Base-by-base conservation (phyloP, 2,888 invertebrate genomes). In the Polydrusus tereticollis region DNA sequence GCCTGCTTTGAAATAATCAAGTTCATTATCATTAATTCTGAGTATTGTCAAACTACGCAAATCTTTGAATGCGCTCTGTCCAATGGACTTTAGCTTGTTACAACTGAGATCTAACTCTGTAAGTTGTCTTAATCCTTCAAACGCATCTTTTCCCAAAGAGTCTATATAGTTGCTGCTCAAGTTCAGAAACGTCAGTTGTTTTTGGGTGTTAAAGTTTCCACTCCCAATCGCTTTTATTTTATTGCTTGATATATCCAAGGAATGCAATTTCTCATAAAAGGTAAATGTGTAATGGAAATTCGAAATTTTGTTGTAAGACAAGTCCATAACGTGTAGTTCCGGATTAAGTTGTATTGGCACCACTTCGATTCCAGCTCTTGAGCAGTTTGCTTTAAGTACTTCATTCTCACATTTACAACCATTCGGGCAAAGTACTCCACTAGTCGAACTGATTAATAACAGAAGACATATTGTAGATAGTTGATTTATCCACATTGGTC, bases 301-400 rank as follows among this genome's bases (percentile, higher is more conserved):
- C 81, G 90, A 89, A 82, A 97, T 94, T 78, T 91, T 90, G 85
- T 97, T 97, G 83, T 91, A 89, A n/a, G 93, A 92, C 69, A 97
- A 90, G 83, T 94, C 93, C 82, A 97, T 92, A 85, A 92, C 91
- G 63, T 90, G 91, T 59, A 94, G 90, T 83, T 94, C 94, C 43
- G 97, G 97, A 85, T 96, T 96, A 77, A 96, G 88, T 83, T 95
- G 95, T 79, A 95, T 95, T 73, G 96, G 96, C 65, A 96, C 93
- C 79, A 94, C 92, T 83, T 94, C 94, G 77, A 96, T 89, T 74
- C 90, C 90, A 65, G 94, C 94, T 81, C 90, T 90, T 77, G 92
- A 91, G 85, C 96, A 96, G 76, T 91, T 90, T 26, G 93, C 93
- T 71, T 90, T 90, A 76, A 94, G 89, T 62, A 92, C 90, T 84